A percentile compares a stretch with the other conserved stretches of the same genome.
phyloP scores from a whole-genome alignment of 2,888 invertebrate species.

The Subacronicta megacephala region DNA sequence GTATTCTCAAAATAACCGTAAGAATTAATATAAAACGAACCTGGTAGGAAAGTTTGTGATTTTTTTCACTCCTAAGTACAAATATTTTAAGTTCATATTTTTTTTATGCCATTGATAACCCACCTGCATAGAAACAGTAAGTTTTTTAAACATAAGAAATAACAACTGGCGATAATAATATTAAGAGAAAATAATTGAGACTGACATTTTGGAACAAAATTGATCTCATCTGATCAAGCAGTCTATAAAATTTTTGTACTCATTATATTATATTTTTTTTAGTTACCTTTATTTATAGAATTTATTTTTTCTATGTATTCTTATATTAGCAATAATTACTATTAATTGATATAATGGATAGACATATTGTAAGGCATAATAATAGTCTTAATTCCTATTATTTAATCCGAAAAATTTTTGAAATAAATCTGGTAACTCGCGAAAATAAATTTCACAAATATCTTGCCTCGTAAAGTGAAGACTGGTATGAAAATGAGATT shows the following conservation, averaged over 20 bases:
- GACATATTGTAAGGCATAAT: no score
- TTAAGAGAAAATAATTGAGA: slow-evolving; percentile 52
- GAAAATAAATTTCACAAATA: no score
- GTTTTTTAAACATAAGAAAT: slow-evolving; percentile 28
- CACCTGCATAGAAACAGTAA: slow-evolving; percentile 25
- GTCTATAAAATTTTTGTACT: slow-evolving; percentile 42
- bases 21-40: slow-evolving; percentile 9
- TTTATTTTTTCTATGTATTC: slow-evolving; percentile 48
- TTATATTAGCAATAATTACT: no score
- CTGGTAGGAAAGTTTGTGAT: slow-evolving; percentile 12
- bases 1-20: slow-evolving; percentile 9
- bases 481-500: no score
- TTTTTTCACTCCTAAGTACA: slow-evolving; percentile 47
- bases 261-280: slow-evolving; percentile 30
- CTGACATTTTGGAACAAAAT: slow-evolving; percentile 52
- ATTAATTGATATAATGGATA: background rate
- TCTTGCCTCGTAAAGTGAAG: no score
- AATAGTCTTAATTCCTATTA: no score
- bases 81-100: slow-evolving; percentile 24
- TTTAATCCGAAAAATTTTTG: no score
- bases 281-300: slow-evolving; percentile 60
- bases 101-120: slow-evolving; percentile 12
- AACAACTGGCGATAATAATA: slow-evolving; percentile 27
- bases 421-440: no score
- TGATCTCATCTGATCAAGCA: slow-evolving; percentile 59